A percentile compares a stretch with the other conserved stretches of the same genome.
These are phyloP conservation scores for Aplidium turbinatum DNA, from an alignment of 23 tunicate genomes.

Conservation along the genomic window DNA sequence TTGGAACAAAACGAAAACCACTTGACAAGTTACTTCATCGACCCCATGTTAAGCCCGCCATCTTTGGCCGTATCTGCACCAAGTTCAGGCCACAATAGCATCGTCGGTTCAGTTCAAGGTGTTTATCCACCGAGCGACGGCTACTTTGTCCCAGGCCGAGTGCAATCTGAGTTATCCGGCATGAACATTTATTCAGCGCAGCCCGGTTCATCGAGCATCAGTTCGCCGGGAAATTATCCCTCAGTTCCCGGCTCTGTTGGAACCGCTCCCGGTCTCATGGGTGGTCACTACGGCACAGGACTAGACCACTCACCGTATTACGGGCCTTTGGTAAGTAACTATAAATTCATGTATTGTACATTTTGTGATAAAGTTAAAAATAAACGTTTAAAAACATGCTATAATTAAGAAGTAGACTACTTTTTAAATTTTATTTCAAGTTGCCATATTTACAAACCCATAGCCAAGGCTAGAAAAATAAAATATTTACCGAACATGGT, in stretches of 20 bases:
- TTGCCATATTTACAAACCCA: too few species aligned
- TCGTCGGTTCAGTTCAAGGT: constrained; percentile 20
- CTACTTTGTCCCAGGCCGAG: constrained; percentile 65
- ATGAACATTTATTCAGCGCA: constrained; percentile 75
- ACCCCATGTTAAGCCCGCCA: constrained; percentile 38
- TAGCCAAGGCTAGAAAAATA: too few species aligned
- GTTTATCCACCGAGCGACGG: constrained; percentile 62
- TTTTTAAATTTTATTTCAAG: too few species aligned
- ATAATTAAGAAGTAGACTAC: too few species aligned
- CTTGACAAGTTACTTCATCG: constrained; percentile 37
- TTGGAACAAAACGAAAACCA: constrained; percentile 59
- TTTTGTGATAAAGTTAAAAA: too few species aligned
- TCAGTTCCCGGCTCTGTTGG: constrained; percentile 64
- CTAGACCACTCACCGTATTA: constrained; percentile 77
- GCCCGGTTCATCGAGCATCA: constrained; percentile 70
- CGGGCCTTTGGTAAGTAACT: constrained; percentile 69
- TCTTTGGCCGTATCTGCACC: constrained; percentile 34
- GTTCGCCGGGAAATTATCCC: constrained; percentile 75
- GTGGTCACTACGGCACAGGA: constrained; percentile 67
- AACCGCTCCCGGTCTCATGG: constrained; percentile 68
- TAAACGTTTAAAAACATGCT: too few species aligned
- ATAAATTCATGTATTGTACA: not conserved
- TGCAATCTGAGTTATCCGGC: constrained; percentile 83
- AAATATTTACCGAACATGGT: too few species aligned
- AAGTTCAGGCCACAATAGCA: constrained; percentile 35